phyloP scores from a whole-genome alignment of 2,113 vertebrate genomes.

The Leptobrachium leishanense region DNA sequence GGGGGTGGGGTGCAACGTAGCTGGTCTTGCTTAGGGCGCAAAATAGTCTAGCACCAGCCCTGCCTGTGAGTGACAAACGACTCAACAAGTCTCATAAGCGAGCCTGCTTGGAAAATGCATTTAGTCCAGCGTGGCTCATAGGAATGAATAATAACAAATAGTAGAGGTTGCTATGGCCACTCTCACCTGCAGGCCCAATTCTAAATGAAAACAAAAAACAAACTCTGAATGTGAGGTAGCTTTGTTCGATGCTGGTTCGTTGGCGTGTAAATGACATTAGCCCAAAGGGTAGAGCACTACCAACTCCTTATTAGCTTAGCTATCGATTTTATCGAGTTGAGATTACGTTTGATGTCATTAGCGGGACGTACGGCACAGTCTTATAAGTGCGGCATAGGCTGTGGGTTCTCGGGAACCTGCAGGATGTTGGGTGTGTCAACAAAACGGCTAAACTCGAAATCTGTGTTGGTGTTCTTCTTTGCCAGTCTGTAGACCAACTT shows the following conservation, averaged over 20 bases:
- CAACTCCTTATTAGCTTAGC: neutral
- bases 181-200: neutral
- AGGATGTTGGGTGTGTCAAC: conserved; percentile 42
- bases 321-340: neutral
- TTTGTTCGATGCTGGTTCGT: neutral
- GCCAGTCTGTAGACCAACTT: conserved; percentile 3
- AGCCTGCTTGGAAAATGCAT: too few species aligned
- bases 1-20: too few species aligned
- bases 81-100: too few species aligned
- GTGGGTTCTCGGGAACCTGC: conserved; percentile 43
- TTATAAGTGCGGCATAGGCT: conserved; percentile 30
- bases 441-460: conserved; percentile 35
- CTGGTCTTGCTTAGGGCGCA: too few species aligned
- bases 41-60: too few species aligned
- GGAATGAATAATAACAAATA: neutral
- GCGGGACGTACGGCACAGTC: neutral
- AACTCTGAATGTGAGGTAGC: neutral
- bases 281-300: neutral
- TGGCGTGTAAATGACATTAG: neutral
- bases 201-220: neutral
- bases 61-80: too few species aligned
- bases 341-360: too few species aligned
- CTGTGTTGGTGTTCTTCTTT: neutral
- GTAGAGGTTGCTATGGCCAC: neutral
- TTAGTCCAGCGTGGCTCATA: neutral